phyloP scores from a whole-genome alignment of 1,140 invertebrate genomes.

The Cataglyphis hispanica region DNA sequence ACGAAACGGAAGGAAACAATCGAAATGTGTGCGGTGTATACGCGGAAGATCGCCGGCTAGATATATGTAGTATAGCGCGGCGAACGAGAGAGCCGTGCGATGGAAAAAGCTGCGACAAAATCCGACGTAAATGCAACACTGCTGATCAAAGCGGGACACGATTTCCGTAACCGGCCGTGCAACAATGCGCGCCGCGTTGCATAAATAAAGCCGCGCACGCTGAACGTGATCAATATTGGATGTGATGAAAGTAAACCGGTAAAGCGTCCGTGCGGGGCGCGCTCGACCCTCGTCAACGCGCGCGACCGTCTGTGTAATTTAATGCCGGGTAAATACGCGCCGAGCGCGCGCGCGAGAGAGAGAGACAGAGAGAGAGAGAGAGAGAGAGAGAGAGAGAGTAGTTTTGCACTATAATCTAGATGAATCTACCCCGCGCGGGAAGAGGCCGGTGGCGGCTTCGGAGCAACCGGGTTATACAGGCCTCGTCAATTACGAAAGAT shows the following conservation, averaged over 20 bases:
- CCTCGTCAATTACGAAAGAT: constrained; percentile 78
- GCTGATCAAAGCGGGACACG: constrained; percentile 61
- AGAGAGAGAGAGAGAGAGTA: constrained; percentile 72
- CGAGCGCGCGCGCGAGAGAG: constrained; percentile 34
- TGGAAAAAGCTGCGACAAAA: constrained; percentile 32
- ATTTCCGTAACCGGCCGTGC: constrained; percentile 57
- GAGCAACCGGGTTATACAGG: constrained; percentile 66
- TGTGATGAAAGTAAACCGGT: constrained; percentile 85
- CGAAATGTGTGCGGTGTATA: not conserved
- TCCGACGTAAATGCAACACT: constrained; percentile 54
- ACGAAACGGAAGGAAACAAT: constrained; percentile 12
- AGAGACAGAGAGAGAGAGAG: too few species aligned
- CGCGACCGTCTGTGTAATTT: constrained; percentile 83
- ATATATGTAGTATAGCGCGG: not conserved
- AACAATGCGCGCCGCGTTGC: constrained; percentile 75
- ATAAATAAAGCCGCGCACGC: constrained; percentile 81
- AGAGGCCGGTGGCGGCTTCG: constrained; percentile 7
- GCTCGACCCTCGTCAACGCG: constrained; percentile 78
- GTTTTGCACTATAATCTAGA: constrained; percentile 85
- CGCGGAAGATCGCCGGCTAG: not conserved
- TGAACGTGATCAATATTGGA: constrained; percentile 84
- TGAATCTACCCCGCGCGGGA: constrained; percentile 79
- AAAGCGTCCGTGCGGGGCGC: constrained; percentile 55
- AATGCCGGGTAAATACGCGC: constrained; percentile 84
- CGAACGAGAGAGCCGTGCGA: not conserved